These are phyloP conservation scores for Bombus consobrinus DNA, from an alignment of 1,140 invertebrate genomes.

Conservation along the genomic window DNA sequence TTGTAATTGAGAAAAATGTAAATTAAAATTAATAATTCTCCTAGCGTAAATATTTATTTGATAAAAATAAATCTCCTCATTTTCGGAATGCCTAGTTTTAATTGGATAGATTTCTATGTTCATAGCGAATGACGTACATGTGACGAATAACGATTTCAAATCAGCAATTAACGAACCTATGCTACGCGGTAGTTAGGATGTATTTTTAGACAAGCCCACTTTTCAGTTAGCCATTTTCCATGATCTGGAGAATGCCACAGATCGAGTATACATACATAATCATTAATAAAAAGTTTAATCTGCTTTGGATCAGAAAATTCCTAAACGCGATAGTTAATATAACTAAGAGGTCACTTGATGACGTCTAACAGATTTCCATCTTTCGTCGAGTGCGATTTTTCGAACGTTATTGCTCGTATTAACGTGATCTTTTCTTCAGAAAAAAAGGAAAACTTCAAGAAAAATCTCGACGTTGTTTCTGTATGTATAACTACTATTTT, in stretches of 20 bases:
- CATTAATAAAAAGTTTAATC: background rate
- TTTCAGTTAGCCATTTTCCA: slow-evolving; percentile 9
- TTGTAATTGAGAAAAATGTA: background rate
- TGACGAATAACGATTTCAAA: background rate
- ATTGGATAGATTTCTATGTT: background rate
- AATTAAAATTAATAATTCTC: background rate
- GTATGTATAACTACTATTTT: background rate
- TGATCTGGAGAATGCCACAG: background rate
- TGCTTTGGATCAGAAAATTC: background rate
- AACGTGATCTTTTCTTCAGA: background rate
- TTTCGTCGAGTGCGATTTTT: background rate
- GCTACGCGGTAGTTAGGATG: too few species aligned
- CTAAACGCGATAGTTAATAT: background rate
- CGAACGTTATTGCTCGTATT: background rate
- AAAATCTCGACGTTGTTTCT: background rate
- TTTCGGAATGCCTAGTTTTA: slow-evolving; percentile 21
- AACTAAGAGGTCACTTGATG: background rate
- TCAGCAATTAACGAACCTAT: slow-evolving; percentile 6
- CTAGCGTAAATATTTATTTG: background rate
- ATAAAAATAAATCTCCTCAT: background rate
- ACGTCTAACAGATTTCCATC: background rate
- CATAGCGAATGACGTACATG: background rate
- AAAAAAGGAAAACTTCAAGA: too few species aligned
- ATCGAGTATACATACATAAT: slow-evolving; percentile 1
- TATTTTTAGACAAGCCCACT: background rate